A percentile compares a stretch with the other conserved stretches of the same genome.
Evolutionary conservation across 2,888 invertebrate species (phyloP).

Genomic region (Cactoblastis cactorum): DNA sequence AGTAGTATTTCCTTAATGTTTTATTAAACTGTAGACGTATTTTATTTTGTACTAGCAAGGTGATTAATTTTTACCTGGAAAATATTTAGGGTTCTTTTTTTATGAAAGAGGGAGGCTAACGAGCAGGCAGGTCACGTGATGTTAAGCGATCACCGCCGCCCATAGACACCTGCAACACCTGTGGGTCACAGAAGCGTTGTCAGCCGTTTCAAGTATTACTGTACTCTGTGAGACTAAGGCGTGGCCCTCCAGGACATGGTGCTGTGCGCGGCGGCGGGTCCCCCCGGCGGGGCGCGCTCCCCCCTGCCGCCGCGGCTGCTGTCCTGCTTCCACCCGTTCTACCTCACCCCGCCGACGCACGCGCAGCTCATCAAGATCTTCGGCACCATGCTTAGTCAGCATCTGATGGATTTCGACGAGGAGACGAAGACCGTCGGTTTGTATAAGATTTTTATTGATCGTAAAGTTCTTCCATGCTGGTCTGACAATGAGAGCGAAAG

Average conservation of each 20-base stretch:
- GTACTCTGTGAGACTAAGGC: neutral
- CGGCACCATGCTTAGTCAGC: slow-evolving; percentile 90
- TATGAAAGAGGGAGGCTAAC: too few species aligned
- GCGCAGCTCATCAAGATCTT: slow-evolving; percentile 89
- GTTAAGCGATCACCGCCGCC: too few species aligned
- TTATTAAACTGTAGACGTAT: too few species aligned
- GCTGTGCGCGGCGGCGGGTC: slow-evolving; percentile 90
- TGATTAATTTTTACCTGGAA: too few species aligned
- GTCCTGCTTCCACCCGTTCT: slow-evolving; percentile 90
- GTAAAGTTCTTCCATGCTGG: too few species aligned
- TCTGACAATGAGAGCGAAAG: too few species aligned
- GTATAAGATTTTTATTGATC: neutral
- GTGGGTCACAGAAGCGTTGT: too few species aligned
- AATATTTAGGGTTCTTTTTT: too few species aligned
- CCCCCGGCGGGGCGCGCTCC: slow-evolving; percentile 92
- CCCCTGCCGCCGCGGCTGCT: slow-evolving; percentile 87
- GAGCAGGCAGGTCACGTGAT: too few species aligned
- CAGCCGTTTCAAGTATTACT: neutral
- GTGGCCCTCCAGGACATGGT: slow-evolving; percentile 82
- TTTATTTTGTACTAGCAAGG: too few species aligned
- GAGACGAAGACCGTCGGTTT: slow-evolving; percentile 86
- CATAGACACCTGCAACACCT: too few species aligned
- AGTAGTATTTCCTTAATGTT: too few species aligned
- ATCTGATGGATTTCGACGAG: slow-evolving; percentile 86
- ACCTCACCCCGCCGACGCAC: slow-evolving; percentile 82